Evolutionary conservation across 2,888 invertebrate species (phyloP), one percentile per base, ranked within the genome.

Genomic region (Aproaerema taeniolella): DNA sequence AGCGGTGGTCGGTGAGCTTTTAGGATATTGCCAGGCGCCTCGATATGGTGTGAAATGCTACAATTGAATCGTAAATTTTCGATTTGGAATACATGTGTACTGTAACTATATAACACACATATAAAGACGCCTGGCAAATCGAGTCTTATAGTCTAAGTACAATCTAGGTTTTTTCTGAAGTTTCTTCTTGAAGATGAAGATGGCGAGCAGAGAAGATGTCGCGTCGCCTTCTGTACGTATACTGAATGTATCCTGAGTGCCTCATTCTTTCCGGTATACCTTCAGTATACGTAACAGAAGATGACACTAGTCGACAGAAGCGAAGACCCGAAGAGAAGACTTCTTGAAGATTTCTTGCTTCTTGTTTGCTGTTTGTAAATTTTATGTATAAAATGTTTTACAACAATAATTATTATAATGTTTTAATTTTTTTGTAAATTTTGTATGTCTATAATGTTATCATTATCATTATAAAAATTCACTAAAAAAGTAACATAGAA

Each of bases 221-320:
- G 89, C 89, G 89, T 88, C 88, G 93, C 95, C 93, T 95, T 96
- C 95, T 96, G 95, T 93, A 96, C 96, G 96, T 97, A 97, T 96
- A 97, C 96, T 96, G 96, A 96, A 96, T 96, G 96, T 97, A 96
- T 96, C 96, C 96, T 96, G 96, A 96, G 96, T 95, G 95, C 93
- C 89, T 91, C 91, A 86, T 82, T 86, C 91, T 95, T 93, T 96
- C 96, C 96, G 96, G 96, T 96, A 96, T 97, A 97, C 96, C 96
- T 96, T 96, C 95, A 95, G 96, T 96, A 97, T 97, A 97, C 96
- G 96, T 97, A 96, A 96, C 96, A 96, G 95, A 96, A 95, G 95
- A 94, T 92, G 91, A 92, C 94, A 95, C 95, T 88, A 79, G 74
- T 78, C 91, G 80, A 67, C 91, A 83, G 54, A 64, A 74, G 43